Evolutionary conservation across 2,797 vertebrate species (phyloP).

Genomic region (Echiichthys vipera): DNA sequence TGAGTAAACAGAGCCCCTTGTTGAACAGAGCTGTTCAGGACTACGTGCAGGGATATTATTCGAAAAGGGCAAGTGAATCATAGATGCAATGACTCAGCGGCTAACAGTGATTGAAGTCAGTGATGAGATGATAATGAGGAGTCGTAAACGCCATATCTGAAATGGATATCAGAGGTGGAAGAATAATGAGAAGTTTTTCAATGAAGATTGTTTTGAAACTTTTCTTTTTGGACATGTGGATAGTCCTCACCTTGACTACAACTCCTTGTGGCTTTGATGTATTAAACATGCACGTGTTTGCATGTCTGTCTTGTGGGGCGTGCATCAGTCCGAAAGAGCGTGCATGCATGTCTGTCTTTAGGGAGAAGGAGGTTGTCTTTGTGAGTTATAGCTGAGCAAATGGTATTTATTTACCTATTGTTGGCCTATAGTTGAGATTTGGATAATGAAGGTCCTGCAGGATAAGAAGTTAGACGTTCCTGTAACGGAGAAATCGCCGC

Average conservation of each 20-base stretch:
- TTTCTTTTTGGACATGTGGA: background rate
- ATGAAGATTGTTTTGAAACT: background rate
- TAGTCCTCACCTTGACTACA: conserved; percentile 5
- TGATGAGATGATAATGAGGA: conserved; percentile 28
- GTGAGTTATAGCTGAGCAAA: conserved; percentile 73
- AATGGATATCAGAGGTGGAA: background rate
- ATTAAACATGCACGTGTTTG: conserved; percentile 35
- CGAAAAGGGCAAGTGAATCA: conserved; percentile 4
- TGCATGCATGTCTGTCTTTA: conserved; percentile 15
- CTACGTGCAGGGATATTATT: conserved; percentile 2
- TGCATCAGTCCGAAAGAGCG: conserved; percentile 26
- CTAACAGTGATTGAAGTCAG: background rate
- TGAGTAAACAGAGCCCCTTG: background rate
- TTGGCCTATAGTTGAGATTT: background rate
- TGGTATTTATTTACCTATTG: too few species aligned
- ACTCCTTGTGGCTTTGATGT: conserved; percentile 19
- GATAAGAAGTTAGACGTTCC: background rate
- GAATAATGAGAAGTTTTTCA: background rate
- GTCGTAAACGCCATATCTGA: background rate
- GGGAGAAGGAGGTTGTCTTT: conserved; percentile 32
- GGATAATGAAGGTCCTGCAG: background rate
- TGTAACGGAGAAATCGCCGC: background rate
- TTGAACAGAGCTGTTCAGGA: background rate
- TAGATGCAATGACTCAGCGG: conserved; percentile 26
- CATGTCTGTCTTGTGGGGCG: conserved; percentile 3